phyloP scores from a whole-genome alignment of 2,888 invertebrate species.

The Caenorhabditis sinica region DNA sequence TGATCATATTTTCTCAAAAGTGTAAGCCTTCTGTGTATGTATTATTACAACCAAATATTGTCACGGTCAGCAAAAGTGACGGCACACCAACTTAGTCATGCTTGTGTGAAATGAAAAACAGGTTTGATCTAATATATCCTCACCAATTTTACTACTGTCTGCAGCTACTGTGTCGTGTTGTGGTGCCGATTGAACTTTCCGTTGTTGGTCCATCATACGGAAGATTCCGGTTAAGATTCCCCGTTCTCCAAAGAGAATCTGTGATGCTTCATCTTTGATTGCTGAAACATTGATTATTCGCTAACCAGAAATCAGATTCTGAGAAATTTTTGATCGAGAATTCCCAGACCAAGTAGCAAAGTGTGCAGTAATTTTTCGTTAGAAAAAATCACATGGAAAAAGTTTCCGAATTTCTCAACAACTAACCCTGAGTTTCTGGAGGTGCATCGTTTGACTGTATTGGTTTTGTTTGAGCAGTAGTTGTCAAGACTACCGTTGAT shows the following conservation, averaged over 20 bases:
- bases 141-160: conserved; percentile 67
- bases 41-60: conserved; percentile 41
- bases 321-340: too few relatives aligned
- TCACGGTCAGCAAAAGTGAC: conserved; percentile 43
- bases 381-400: not conserved
- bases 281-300: conserved; percentile 21
- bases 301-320: too few relatives aligned
- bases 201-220: conserved; percentile 80
- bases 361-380: not conserved
- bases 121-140: conserved; percentile 51
- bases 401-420: not conserved
- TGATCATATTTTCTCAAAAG: conserved; percentile 5
- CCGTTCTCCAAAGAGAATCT: conserved; percentile 78
- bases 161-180: conserved; percentile 58
- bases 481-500: conserved; percentile 42
- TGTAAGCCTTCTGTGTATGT: conserved; percentile 17
- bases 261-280: conserved; percentile 75
- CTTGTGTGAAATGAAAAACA: conserved; percentile 44
- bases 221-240: conserved; percentile 82
- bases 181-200: conserved; percentile 69
- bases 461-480: conserved; percentile 59
- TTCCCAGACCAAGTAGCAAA: too few relatives aligned
- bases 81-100: conserved; percentile 58
- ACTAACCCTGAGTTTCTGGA: conserved; percentile 50
- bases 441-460: conserved; percentile 59